Conservation (phyloP, 2,888 invertebrate genomes). For the Serrognathus titanus region DNA sequence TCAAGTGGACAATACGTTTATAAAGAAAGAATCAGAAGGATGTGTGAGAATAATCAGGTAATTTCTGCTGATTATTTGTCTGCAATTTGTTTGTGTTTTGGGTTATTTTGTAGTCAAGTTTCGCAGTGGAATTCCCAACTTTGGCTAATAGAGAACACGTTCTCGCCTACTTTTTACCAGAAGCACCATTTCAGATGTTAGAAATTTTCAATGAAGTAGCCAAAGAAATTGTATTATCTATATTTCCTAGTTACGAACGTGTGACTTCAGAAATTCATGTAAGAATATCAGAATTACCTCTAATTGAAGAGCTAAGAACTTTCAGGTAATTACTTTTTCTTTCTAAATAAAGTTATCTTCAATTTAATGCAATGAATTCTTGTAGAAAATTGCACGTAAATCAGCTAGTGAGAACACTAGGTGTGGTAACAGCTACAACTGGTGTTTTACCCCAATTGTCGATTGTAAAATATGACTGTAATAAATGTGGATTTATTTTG, state of each 20-base stretch:
- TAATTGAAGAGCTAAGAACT: slow-evolving; percentile 93
- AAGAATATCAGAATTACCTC: slow-evolving; percentile 88
- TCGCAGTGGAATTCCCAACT: slow-evolving; percentile 89
- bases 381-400: slow-evolving; percentile 80
- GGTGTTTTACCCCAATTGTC: slow-evolving; percentile 94
- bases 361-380: neutral
- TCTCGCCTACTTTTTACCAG: slow-evolving; percentile 94
- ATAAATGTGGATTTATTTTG: slow-evolving; percentile 89
- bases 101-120: slow-evolving; percentile 59
- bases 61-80: slow-evolving; percentile 12
- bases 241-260: slow-evolving; percentile 94
- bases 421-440: slow-evolving; percentile 95
- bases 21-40: slow-evolving; percentile 87
- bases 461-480: slow-evolving; percentile 95
- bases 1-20: slow-evolving; percentile 83
- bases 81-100: slow-evolving; percentile 18
- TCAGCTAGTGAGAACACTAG: slow-evolving; percentile 88
- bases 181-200: slow-evolving; percentile 96
- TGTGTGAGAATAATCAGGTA: slow-evolving; percentile 87
- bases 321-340: slow-evolving; percentile 58
- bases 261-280: slow-evolving; percentile 94
- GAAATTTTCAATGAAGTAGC: slow-evolving; percentile 93
- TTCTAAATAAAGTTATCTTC: neutral
- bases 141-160: slow-evolving; percentile 89
- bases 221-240: slow-evolving; percentile 86